A percentile compares a stretch with the other conserved stretches of the same genome.
Conservation (phyloP, 2,888 invertebrate genomes). For the Epirrita christyi region DNA sequence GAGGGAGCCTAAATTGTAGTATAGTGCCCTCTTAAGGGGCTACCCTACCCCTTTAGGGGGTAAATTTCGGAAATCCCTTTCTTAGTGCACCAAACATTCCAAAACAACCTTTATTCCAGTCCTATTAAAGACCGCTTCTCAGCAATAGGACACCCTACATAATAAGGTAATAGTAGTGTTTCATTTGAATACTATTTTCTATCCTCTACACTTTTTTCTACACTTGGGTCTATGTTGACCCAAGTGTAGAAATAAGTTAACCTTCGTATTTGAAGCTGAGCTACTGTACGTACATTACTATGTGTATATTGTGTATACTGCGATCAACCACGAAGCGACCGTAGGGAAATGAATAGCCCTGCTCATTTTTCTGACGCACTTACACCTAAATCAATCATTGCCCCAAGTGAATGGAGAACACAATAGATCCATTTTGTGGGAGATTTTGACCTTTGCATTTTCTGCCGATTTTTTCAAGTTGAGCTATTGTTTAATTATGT, state of each 20-base stretch:
- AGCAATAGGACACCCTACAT: no score
- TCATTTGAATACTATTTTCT: no score
- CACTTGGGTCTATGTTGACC: no score
- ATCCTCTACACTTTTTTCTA: no score
- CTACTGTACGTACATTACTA: conserved; percentile 1
- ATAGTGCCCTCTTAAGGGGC: no score
- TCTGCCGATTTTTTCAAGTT: conserved; percentile 10
- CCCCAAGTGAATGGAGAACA: conserved; percentile 32
- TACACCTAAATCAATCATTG: conserved; percentile 41
- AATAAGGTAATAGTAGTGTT: no score
- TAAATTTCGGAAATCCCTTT: no score
- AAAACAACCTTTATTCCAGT: no score
- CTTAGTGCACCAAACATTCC: no score
- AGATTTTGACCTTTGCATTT: conserved; percentile 20
- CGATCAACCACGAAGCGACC: conserved; percentile 15
- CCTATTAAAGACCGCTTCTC: no score
- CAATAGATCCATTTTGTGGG: conserved; percentile 31
- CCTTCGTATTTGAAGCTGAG: background rate
- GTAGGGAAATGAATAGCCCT: conserved; percentile 42
- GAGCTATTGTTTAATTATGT: conserved; percentile 2
- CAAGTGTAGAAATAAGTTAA: background rate
- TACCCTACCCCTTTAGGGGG: no score
- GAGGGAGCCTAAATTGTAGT: no score
- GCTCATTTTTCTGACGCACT: conserved; percentile 41
- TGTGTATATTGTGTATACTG: background rate